A percentile compares a stretch with the other conserved stretches of the same genome.
phyloP scores from a whole-genome alignment of 1,140 invertebrate species.

The Hyphantria cunea region DNA sequence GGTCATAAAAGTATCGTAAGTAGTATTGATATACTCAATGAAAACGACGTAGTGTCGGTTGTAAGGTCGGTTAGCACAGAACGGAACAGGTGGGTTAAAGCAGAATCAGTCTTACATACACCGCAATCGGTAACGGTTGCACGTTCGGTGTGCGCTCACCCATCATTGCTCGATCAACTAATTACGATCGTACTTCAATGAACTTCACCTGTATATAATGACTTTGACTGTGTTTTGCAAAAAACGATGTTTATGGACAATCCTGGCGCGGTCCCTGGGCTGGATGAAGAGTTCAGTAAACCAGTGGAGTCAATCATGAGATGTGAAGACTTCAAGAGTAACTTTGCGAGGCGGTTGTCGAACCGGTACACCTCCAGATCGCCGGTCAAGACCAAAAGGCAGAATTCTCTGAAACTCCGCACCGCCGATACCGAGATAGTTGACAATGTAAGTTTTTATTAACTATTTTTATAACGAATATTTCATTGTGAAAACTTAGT shows the following conservation, averaged over 20 bases:
- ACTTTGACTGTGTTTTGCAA: constrained; percentile 41
- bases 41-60: no score
- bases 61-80: no score
- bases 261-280: constrained; percentile 38
- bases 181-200: constrained; percentile 34
- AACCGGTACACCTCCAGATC: constrained; percentile 66
- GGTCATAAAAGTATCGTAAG: no score
- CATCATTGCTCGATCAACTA: constrained; percentile 38
- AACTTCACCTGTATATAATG: constrained; percentile 43
- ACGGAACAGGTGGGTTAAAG: no score
- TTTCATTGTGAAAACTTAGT: background rate
- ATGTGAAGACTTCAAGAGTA: constrained; percentile 76
- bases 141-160: constrained; percentile 32
- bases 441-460: constrained; percentile 53
- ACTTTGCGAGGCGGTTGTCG: constrained; percentile 72
- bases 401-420: constrained; percentile 52
- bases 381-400: constrained; percentile 43
- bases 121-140: constrained; percentile 50
- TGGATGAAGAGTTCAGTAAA: constrained; percentile 64
- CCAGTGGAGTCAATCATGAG: constrained; percentile 75
- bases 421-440: constrained; percentile 39
- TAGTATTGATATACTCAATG: no score
- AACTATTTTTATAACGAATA: background rate
- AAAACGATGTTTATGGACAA: constrained; percentile 57
- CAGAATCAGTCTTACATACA: constrained; percentile 48